Conservation (phyloP, 2,797 vertebrate genomes). For the Luscinia megarhynchos region DNA sequence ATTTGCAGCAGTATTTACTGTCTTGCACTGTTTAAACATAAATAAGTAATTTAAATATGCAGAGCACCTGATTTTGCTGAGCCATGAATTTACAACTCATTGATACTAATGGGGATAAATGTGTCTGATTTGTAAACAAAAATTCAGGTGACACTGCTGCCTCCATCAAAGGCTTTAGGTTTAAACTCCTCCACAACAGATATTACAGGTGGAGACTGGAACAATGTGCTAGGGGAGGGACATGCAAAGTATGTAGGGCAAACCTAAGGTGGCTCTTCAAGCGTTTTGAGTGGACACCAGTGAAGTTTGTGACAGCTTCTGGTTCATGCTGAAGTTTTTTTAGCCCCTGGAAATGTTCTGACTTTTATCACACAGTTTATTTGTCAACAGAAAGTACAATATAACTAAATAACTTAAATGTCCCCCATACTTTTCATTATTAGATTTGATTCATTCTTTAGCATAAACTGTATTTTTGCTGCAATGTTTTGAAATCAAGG, state of each 20-base stretch:
- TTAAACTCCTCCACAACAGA: not conserved
- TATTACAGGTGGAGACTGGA: not conserved
- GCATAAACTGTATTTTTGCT: not conserved
- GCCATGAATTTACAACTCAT: not conserved
- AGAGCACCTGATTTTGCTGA: constrained; percentile 9
- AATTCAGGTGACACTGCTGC: not conserved
- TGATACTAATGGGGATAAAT: not conserved
- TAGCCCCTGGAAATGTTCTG: not conserved
- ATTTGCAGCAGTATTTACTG: constrained; percentile 7
- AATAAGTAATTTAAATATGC: not conserved
- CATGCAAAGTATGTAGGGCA: not conserved
- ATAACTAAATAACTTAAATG: not conserved
- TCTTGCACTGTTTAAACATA: not conserved
- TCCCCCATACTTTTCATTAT: not conserved
- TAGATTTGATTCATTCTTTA: not conserved
- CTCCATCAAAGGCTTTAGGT: not conserved
- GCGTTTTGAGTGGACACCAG: not conserved
- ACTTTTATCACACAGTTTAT: not conserved
- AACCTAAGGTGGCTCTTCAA: not conserved
- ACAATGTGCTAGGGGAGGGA: not conserved
- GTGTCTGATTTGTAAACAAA: not conserved
- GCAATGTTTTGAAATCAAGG: not conserved
- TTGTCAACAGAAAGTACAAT: not conserved
- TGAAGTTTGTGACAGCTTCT: not conserved
- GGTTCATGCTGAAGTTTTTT: not conserved